Conservation (phyloP, 2,888 invertebrate species). For the Callinectes sapidus region DNA sequence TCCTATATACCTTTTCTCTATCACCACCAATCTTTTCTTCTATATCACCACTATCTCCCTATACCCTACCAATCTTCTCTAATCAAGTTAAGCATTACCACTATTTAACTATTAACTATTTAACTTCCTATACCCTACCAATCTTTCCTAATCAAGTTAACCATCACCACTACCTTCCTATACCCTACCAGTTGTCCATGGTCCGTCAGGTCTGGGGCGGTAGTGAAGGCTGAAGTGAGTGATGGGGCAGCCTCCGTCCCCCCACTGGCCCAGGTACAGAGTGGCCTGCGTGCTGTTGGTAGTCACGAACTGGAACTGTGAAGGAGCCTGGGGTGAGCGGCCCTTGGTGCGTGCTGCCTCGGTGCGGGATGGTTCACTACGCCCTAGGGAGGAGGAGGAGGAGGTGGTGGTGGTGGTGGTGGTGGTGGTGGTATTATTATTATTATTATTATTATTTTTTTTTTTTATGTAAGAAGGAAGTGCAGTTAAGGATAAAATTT, state of each 20-base stretch:
- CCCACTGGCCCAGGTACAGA: conserved; percentile 71
- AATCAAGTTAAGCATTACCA: too few relatives aligned
- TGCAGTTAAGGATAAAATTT: too few relatives aligned
- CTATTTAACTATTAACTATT: too few relatives aligned
- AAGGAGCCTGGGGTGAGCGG: conserved; percentile 66
- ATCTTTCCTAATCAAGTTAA: too few relatives aligned
- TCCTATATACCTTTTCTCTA: too few relatives aligned
- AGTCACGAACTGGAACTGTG: conserved; percentile 72
- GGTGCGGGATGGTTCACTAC: conserved; percentile 63
- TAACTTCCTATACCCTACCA: too few relatives aligned
- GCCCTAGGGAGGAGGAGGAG: conserved; percentile 38
- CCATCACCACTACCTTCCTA: neutral
- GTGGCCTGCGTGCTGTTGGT: conserved; percentile 72
- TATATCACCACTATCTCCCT: too few relatives aligned
- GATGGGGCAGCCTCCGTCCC: conserved; percentile 69
- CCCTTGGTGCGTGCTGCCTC: conserved; percentile 71
- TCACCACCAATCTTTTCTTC: too few relatives aligned
- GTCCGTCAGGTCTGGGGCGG: conserved; percentile 41
- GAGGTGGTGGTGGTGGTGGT: neutral
- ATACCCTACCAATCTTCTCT: too few relatives aligned
- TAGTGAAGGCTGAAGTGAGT: conserved; percentile 69
- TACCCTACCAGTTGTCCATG: conserved; percentile 68
- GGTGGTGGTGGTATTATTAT: neutral
- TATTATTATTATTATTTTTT: too few relatives aligned
- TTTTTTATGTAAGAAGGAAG: too few relatives aligned